Conservation (phyloP, 2,113 vertebrate genomes). For the Erythrocercus mccallii region DNA sequence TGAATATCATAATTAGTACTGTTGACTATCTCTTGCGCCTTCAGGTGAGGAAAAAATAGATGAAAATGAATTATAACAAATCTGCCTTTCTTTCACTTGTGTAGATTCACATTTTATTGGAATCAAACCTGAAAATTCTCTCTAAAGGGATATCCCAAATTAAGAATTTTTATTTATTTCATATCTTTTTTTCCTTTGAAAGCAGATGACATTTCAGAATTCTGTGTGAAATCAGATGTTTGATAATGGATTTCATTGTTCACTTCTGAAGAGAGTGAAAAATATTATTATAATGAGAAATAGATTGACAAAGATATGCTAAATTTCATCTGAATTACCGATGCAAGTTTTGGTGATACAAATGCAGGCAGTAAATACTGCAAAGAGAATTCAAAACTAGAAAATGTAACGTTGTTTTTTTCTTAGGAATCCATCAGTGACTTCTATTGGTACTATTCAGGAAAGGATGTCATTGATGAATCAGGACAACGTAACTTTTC, state of each 20-base stretch:
- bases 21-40: slow-evolving; percentile 95
- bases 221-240: not conserved
- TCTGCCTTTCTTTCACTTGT: not conserved
- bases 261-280: not conserved
- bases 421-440: slow-evolving; percentile 97
- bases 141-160: not conserved
- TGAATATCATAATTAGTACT: slow-evolving; percentile 97
- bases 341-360: not conserved
- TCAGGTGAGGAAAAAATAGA: slow-evolving; percentile 77
- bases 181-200: not conserved
- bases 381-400: not conserved
- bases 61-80: not conserved
- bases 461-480: slow-evolving; percentile 94
- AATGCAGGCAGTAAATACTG: not conserved
- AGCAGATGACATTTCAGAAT: not conserved
- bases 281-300: not conserved
- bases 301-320: not conserved
- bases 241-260: not conserved
- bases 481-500: slow-evolving; percentile 97
- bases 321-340: not conserved
- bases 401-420: not conserved
- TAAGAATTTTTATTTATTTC: not conserved
- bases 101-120: not conserved
- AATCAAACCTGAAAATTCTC: not conserved
- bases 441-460: slow-evolving; percentile 99